Conservation (phyloP, 2,888 invertebrate species). For the Diplolepis rosae region DNA sequence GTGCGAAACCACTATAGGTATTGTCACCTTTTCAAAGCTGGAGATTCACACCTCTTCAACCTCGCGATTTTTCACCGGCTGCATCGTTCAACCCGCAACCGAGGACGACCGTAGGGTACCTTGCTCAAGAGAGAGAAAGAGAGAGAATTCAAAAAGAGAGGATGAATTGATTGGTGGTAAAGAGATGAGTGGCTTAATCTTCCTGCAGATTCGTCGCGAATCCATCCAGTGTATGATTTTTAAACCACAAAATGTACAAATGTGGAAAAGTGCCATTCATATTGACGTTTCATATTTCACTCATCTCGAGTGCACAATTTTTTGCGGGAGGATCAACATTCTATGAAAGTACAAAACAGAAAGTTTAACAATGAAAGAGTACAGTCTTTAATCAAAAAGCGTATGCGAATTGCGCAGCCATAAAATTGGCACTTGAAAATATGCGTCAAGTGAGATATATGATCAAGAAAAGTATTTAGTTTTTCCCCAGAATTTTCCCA, state of each 20-base stretch:
- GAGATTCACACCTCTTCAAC: slow-evolving; percentile 71
- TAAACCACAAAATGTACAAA: slow-evolving; percentile 9
- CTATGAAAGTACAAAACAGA: too few relatives aligned
- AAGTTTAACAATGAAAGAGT: too few relatives aligned
- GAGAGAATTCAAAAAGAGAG: too few relatives aligned
- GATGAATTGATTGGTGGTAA: slow-evolving; percentile 12
- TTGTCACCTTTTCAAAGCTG: slow-evolving; percentile 68
- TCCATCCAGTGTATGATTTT: slow-evolving; percentile 20
- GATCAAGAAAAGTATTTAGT: too few relatives aligned
- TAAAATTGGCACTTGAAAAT: too few relatives aligned
- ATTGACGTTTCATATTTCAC: slow-evolving; percentile 7
- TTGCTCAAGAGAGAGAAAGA: slow-evolving; percentile 45
- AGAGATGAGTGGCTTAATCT: slow-evolving; percentile 23
- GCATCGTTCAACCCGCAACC: slow-evolving; percentile 1
- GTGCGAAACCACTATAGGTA: slow-evolving; percentile 61
- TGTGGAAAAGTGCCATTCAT: not conserved
- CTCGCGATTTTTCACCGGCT: slow-evolving; percentile 61
- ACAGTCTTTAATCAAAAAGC: too few relatives aligned
- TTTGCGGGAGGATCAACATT: not conserved
- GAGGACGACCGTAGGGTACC: slow-evolving; percentile 2
- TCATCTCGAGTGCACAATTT: not conserved
- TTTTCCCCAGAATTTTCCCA: too few relatives aligned
- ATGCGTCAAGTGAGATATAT: too few relatives aligned
- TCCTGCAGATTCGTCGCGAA: slow-evolving; percentile 10
- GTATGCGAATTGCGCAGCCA: too few relatives aligned